Percentiles rank a stretch among this genome's conserved stretches.
Evolutionary conservation across 2,113 vertebrate species (phyloP).

Genomic region (Phoenicopterus ruber): DNA sequence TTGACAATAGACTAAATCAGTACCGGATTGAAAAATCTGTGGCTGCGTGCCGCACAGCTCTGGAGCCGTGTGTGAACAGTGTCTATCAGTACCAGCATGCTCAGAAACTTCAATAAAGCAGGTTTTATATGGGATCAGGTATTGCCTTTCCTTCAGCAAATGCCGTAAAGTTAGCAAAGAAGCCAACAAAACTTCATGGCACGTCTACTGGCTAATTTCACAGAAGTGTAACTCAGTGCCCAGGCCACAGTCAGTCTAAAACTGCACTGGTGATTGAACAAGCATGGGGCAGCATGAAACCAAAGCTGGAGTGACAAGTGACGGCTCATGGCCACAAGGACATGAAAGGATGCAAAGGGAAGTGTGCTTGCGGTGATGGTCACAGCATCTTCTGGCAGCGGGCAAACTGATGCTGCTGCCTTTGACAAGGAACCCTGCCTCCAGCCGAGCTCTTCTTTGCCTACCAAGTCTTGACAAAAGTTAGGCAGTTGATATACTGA

Average conservation of each 20-base stretch:
- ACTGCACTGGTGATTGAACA: not conserved
- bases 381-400: not conserved
- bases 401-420: accelerated
- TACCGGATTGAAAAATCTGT: not conserved
- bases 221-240: not conserved
- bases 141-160: not conserved
- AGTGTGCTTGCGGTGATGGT: not conserved
- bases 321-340: not conserved
- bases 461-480: not conserved
- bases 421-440: not conserved
- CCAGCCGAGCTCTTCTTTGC: not conserved
- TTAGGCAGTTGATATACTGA: not conserved
- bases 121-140: not conserved
- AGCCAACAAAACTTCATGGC: not conserved
- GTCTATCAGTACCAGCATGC: not conserved
- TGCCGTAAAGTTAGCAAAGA: not conserved
- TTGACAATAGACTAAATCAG: not conserved
- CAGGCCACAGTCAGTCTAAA: not conserved
- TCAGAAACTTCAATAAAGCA: not conserved
- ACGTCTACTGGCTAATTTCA: not conserved
- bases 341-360: not conserved
- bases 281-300: not conserved
- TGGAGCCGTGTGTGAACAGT: not conserved
- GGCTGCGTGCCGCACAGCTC: not conserved
- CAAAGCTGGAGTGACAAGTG: not conserved